Percentiles rank a stretch among this genome's conserved stretches.
Conservation (phyloP, 2,888 invertebrate genomes). For the Euzetes globulus region DNA sequence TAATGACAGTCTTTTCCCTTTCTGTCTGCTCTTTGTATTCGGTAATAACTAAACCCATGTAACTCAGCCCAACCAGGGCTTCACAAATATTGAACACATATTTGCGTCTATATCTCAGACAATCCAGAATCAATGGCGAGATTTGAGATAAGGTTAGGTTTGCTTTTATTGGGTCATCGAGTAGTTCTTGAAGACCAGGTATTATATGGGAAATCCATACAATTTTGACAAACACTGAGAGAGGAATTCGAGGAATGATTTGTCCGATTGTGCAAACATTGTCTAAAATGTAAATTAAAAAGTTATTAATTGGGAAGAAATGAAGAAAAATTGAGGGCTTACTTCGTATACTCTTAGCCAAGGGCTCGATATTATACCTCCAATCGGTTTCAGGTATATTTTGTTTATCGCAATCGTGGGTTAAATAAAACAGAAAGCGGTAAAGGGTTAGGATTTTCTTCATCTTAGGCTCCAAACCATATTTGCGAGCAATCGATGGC, state of each 20-base stretch:
- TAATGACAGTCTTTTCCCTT: conserved; percentile 25
- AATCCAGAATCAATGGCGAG: conserved; percentile 53
- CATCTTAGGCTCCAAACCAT: conserved; percentile 56
- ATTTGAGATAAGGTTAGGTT: conserved; percentile 58
- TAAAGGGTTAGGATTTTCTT: conserved; percentile 60
- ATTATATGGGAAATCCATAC: conserved; percentile 56
- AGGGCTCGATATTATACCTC: conserved; percentile 44
- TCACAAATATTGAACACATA: conserved; percentile 57
- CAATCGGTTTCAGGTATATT: conserved; percentile 22
- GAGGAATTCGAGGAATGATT: conserved; percentile 60
- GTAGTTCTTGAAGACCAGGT: conserved; percentile 54
- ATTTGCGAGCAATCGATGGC: conserved; percentile 41
- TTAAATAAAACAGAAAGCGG: conserved; percentile 61
- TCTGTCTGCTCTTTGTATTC: conserved; percentile 8
- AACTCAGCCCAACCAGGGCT: conserved; percentile 55
- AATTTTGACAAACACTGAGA: conserved; percentile 62
- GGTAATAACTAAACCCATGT: conserved; percentile 54
- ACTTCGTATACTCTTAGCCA: conserved; percentile 54
- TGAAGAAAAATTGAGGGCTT: conserved; percentile 36
- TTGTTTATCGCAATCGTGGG: conserved; percentile 46
- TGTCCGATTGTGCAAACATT: conserved; percentile 67
- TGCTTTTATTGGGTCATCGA: conserved; percentile 60
- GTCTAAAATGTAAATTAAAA: conserved; percentile 37
- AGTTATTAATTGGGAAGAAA: no score
- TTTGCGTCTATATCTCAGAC: conserved; percentile 54